These are phyloP conservation scores for Scortum barcoo DNA, from an alignment of 2,113 vertebrate species.

Conservation along the genomic window DNA sequence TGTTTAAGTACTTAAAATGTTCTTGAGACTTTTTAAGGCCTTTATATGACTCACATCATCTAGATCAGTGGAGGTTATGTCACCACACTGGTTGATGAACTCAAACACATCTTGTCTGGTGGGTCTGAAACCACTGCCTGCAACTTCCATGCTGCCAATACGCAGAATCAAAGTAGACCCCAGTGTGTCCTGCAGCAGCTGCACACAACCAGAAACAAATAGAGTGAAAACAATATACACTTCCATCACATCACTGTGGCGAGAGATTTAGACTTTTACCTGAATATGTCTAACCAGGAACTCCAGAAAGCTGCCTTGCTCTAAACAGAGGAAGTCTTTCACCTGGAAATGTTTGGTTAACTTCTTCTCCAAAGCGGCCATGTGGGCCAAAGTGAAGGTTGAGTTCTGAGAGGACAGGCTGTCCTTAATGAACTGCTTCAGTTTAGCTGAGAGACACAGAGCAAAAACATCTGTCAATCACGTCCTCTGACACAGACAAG, in stretches of 20 bases:
- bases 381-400: constrained; percentile 66
- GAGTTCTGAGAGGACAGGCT: constrained; percentile 69
- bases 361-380: constrained; percentile 80
- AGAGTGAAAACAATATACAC: not conserved
- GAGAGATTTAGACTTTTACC: constrained; percentile 51
- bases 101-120: constrained; percentile 86
- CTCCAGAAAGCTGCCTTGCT: constrained; percentile 84
- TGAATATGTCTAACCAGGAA: constrained; percentile 83
- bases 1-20: not conserved
- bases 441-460: constrained; percentile 65
- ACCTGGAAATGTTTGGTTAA: constrained; percentile 80
- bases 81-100: constrained; percentile 86
- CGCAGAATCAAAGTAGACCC: constrained; percentile 75
- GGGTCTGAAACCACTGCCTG: constrained; percentile 76
- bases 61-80: constrained; percentile 57
- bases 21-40: not conserved
- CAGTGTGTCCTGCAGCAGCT: constrained; percentile 83
- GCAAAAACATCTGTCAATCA: not conserved
- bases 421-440: constrained; percentile 81
- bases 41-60: constrained; percentile 73
- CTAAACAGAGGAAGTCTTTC: constrained; percentile 78
- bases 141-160: constrained; percentile 32
- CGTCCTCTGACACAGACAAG: not conserved
- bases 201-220: constrained; percentile 32
- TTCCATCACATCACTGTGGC: not conserved